Base-by-base conservation (phyloP, 1,140 invertebrate genomes). In the Amyelois transitella region DNA sequence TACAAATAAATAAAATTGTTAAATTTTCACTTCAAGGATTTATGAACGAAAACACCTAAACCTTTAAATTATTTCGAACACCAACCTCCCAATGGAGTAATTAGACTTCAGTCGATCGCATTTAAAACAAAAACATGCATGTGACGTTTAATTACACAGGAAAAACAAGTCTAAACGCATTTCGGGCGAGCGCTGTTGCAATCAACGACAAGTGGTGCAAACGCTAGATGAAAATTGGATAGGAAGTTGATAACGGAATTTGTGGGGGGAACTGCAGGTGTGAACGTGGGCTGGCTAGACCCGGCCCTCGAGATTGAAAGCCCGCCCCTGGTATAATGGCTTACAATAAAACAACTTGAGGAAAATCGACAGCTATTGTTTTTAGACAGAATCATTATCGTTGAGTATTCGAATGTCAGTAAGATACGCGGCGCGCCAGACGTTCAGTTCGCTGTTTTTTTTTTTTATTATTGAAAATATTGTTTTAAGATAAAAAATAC, bases 171-270 rank as follows among this genome's bases (percentile, higher is more conserved):
- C 1, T 12, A 38, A n/a, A 38, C 12, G 8, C 12, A 14, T 38
- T 38, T 2, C 7, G 17, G 4, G 5, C 2, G 17, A 38, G 32
- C 28, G 28, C 32, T 38, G 32, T 38, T 38, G 32, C 32, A 38
- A 38, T 38, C 32, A 38, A 38, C 32, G 32, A 14, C n/a, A 38
- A 14, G 32, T 14, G 32, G 12, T 38, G 12, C 32, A n/a, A 38
- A 38, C 32, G 32, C n/a, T 8, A 14, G 20, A 14, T 4, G 7
- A 38, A 21, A 22, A 48, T 38, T 48, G 45, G 12, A 48, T 48
- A 2, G 19, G 21, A 48, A 48, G 14, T 48, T 48, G 20, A 21
- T 48, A 48, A 48, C 45, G 18, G 21, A 48, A 48, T 48, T 21
- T 22, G 20, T 48, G 12, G 45, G 21, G 45, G 45, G 21, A 21